Conservation (phyloP, 2,797 vertebrate species). For the Danio jaintianensis region DNA sequence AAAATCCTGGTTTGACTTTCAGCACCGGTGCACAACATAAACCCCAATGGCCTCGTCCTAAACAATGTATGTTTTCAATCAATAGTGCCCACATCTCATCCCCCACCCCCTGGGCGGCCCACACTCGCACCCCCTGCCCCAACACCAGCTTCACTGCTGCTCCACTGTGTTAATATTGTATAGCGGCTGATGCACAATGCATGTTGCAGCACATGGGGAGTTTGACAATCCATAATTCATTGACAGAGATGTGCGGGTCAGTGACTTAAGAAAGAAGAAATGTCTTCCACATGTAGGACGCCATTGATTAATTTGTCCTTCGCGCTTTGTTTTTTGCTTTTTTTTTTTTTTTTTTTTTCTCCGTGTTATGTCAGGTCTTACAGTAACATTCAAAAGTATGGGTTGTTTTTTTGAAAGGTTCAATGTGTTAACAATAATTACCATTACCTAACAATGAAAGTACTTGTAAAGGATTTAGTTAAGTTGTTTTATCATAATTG, state of each 20-base stretch:
- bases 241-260: slow-evolving; percentile 17
- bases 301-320: slow-evolving; percentile 1
- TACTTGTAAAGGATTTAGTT: no score
- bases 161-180: slow-evolving; percentile 71
- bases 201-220: slow-evolving; percentile 59
- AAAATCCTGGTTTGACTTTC: slow-evolving; percentile 12
- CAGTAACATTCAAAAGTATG: neutral
- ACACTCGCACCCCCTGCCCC: neutral
- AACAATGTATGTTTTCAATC: slow-evolving; percentile 30
- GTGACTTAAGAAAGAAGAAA: neutral
- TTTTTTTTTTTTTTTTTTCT: neutral
- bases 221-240: slow-evolving; percentile 74
- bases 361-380: neutral
- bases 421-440: no score
- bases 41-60: neutral
- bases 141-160: slow-evolving; percentile 1
- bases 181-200: slow-evolving; percentile 68
- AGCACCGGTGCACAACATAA: neutral
- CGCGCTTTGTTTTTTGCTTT: neutral
- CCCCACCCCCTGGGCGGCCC: neutral
- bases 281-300: neutral
- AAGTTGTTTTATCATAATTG: no score
- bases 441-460: neutral
- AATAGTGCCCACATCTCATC: slow-evolving; percentile 23
- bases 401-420: neutral